These are phyloP conservation scores for Folsomia manolachei DNA, from an alignment of 2,888 invertebrate genomes.

Conservation along the genomic window DNA sequence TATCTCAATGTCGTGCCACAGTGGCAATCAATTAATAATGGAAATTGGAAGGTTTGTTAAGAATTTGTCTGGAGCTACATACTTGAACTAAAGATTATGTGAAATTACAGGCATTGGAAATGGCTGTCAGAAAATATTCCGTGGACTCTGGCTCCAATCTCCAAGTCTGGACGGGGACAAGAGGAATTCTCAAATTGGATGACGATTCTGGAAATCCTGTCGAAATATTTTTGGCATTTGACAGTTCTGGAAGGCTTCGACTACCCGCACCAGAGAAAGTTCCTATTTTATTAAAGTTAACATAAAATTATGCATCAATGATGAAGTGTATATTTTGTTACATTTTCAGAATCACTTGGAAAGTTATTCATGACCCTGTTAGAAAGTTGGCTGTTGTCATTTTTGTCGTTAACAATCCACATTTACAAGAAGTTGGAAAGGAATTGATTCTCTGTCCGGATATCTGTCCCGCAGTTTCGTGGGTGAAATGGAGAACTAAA, in stretches of 20 bases:
- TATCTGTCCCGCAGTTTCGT: conserved; percentile 56
- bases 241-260: conserved; percentile 13
- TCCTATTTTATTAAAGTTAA: no score
- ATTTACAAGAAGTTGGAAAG: conserved; percentile 51
- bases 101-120: conserved; percentile 54
- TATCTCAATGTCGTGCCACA: conserved; percentile 50
- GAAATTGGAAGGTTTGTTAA: conserved; percentile 51
- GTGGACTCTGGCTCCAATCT: conserved; percentile 53
- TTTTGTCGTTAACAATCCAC: conserved; percentile 65
- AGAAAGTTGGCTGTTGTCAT: conserved; percentile 61
- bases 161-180: conserved; percentile 60
- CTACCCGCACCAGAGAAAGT: conserved; percentile 39
- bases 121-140: conserved; percentile 57
- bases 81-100: no score
- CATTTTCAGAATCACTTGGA: conserved; percentile 57
- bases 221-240: conserved; percentile 54
- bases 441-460: conserved; percentile 58
- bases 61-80: neutral
- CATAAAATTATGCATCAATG: no score
- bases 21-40: conserved; percentile 51
- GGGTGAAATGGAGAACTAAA: conserved; percentile 62
- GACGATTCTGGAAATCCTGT: conserved; percentile 52
- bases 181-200: conserved; percentile 61
- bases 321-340: no score
- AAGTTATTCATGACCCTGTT: conserved; percentile 60